A percentile compares a stretch with the other conserved stretches of the same genome.
Evolutionary conservation across 92 coral and sea anemone genomes (phyloP).

Genomic region (Nematostella vectensis): DNA sequence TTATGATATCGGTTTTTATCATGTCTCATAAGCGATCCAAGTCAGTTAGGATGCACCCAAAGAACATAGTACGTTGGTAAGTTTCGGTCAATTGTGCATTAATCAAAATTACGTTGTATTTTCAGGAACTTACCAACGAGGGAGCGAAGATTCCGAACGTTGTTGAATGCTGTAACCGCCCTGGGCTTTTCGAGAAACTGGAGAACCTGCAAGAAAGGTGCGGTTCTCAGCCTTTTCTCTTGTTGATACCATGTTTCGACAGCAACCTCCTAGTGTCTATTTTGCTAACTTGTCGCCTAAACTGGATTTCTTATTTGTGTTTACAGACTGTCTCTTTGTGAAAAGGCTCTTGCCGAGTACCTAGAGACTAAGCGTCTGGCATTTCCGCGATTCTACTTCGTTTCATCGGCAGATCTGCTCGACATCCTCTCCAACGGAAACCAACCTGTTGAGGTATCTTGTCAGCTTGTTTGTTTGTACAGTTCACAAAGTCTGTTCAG

Average conservation of each 20-base stretch:
- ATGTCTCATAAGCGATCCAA: no score
- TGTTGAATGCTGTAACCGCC: conserved; percentile 86
- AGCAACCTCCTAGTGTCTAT: no score
- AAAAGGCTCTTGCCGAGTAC: conserved; percentile 97
- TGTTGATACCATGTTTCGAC: no score
- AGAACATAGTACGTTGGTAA: no score
- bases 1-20: no score
- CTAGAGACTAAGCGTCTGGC: conserved; percentile 97
- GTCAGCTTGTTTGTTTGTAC: no score
- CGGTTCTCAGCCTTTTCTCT: conserved; percentile 48
- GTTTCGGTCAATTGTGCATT: no score
- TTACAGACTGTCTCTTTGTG: conserved; percentile 80
- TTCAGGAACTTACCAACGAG: conserved; percentile 74
- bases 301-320: no score
- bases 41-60: no score
- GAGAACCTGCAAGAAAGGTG: conserved; percentile 96
- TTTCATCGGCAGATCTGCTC: conserved; percentile 92
- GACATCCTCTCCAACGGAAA: conserved; percentile 95
- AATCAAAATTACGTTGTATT: no score
- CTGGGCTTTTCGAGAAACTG: conserved; percentile 82
- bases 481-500: no score
- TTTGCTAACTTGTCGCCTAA: no score
- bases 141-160: conserved; percentile 89
- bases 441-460: conserved; percentile 91
- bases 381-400: conserved; percentile 97